phyloP scores from a whole-genome alignment of 2,113 vertebrate genomes.

The Saguinus midas region DNA sequence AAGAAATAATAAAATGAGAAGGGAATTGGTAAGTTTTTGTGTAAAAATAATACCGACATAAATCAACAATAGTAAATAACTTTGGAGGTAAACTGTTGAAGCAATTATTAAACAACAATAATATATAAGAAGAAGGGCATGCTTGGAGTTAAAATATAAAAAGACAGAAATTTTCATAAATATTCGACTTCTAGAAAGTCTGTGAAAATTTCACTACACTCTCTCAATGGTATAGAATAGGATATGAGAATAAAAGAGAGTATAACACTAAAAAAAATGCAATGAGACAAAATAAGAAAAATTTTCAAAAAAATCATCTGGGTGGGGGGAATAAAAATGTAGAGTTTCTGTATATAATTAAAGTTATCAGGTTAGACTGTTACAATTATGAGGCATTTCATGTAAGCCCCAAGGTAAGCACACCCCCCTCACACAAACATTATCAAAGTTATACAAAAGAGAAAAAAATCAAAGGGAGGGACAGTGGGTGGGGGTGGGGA shows the following conservation, averaged over 20 bases:
- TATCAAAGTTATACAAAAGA: neutral
- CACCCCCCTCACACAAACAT: neutral
- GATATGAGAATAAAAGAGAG: neutral
- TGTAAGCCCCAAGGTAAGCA: neutral
- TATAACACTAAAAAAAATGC: neutral
- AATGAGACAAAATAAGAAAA: neutral
- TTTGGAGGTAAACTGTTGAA: neutral
- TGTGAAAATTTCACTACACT: neutral
- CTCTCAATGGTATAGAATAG: neutral
- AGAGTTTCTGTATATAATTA: neutral
- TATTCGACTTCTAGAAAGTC: neutral
- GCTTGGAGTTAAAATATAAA: neutral
- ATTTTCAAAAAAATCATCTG: neutral
- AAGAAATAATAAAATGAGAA: neutral
- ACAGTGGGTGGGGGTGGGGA: no score
- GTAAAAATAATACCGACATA: neutral
- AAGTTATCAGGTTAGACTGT: neutral
- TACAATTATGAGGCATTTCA: neutral
- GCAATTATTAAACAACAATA: neutral
- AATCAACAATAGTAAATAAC: neutral
- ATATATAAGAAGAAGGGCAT: neutral
- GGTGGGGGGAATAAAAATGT: neutral
- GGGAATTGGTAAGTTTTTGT: neutral
- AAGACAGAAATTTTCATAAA: neutral
- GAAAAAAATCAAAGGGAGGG: neutral